phyloP scores from a whole-genome alignment of 2,113 vertebrate genomes.

The Vidua chalybeata region DNA sequence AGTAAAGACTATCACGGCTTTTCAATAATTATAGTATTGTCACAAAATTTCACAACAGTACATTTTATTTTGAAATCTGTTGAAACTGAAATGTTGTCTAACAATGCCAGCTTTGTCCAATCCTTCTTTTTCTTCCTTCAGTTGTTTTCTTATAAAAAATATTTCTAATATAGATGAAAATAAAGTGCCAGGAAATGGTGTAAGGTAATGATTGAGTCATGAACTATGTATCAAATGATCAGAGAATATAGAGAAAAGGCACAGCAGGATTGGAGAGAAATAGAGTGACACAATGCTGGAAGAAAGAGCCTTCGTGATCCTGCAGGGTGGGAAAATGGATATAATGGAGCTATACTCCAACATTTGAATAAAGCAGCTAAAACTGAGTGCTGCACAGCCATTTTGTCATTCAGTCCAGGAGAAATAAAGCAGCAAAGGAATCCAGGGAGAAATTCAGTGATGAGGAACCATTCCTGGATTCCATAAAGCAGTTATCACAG shows the following conservation, averaged over 20 bases:
- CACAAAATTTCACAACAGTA: background rate
- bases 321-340: background rate
- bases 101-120: background rate
- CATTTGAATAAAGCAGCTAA: background rate
- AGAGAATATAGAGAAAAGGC: background rate
- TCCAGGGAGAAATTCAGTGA: background rate
- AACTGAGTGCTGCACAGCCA: background rate
- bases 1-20: background rate
- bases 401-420: background rate
- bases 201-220: rapidly evolving
- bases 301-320: background rate
- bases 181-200: background rate
- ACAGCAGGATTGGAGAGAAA: background rate
- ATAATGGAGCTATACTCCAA: background rate
- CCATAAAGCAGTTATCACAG: background rate
- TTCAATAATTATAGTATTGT: background rate
- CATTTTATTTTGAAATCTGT: background rate
- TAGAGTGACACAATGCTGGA: background rate
- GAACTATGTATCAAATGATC: background rate
- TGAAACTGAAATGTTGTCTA: background rate
- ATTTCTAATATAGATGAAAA: background rate
- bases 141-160: background rate
- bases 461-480: background rate
- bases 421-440: background rate
- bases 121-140: background rate